Evolutionary conservation across 1,140 invertebrate genomes (phyloP), one percentile per base, ranked within the genome.

Genomic region (Uloborus diversus): DNA sequence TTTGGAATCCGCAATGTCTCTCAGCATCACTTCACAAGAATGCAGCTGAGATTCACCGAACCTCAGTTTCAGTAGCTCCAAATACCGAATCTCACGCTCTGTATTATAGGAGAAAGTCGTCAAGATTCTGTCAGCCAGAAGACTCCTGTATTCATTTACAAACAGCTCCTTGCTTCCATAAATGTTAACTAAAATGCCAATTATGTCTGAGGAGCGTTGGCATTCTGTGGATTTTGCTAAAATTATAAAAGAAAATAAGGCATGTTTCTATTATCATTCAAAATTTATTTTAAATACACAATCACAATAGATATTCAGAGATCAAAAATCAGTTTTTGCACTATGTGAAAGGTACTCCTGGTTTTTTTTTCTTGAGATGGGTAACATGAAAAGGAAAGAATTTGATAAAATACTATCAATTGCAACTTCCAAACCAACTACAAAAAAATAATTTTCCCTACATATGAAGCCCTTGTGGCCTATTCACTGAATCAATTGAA

Each of bases 91-190:
- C 89, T 99, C 98, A 82, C 94, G 93, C 85, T 96, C 94, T 0
- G 94, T 94, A 85, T 97, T 94, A 84, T 95, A 95, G 82, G 92
- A 93, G 82, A 92, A 91, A 86, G 95, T 95, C 0, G 93, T 91
- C 0, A 99, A 86, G 30, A 99, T 88, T 81, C 97, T 89, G 85
- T 99, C 97, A 9, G 97, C 96, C 66, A 99, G 88, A 1, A 99
- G 87, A 23, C 94, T 96, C 61, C 96, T 90, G 86, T 99, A 99
- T 88, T 99, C 98, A 85, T 98, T 97, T 0, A 99, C 96, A 89
- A 99, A 99, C 17, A 99, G 86, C 86, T 99, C 96, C 86, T 98
- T 98, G 83, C 96, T 98, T 1, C 98, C 98, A 86, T 99, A 99
- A 68, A 99, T 96, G 85, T 96, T 98, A 0, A 99, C 96, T 13